phyloP scores from a whole-genome alignment of 1,140 invertebrate species.

The Megalonaias nervosa region DNA sequence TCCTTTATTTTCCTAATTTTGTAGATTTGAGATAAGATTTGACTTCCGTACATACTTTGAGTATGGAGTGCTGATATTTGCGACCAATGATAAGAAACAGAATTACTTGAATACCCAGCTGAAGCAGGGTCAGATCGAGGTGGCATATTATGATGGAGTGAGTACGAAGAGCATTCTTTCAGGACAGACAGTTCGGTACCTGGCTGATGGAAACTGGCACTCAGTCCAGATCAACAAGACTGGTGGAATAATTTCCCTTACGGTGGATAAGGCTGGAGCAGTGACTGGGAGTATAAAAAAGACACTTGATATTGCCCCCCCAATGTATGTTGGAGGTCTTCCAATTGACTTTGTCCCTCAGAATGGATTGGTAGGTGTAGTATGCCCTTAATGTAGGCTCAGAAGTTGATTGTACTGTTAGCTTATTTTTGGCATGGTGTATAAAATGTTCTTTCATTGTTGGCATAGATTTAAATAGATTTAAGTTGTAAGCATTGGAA shows the following conservation, averaged over 20 bases:
- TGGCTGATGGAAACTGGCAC: conserved; percentile 91
- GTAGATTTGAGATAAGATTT: conserved; percentile 81
- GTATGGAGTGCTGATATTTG: conserved; percentile 85
- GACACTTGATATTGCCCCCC: conserved; percentile 79
- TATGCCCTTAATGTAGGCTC: not conserved
- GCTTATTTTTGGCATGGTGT: no score
- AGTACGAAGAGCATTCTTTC: conserved; percentile 64
- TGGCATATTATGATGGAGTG: conserved; percentile 76
- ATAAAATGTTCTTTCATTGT: no score
- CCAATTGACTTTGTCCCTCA: conserved; percentile 72
- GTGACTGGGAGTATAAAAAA: conserved; percentile 80
- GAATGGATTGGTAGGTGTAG: conserved; percentile 42
- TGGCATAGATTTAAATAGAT: no score
- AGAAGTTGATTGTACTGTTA: not conserved
- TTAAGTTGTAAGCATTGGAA: no score
- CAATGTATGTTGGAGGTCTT: conserved; percentile 86
- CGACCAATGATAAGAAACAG: conserved; percentile 74
- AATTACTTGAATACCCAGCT: conserved; percentile 83
- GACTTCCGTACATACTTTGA: conserved; percentile 90
- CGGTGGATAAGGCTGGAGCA: conserved; percentile 79
- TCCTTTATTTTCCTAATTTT: conserved; percentile 26
- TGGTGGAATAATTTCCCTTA: conserved; percentile 66
- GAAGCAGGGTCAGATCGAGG: conserved; percentile 79
- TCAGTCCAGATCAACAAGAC: conserved; percentile 69
- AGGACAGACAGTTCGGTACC: conserved; percentile 72